A percentile compares a stretch with the other conserved stretches of the same genome.
These are phyloP conservation scores for Sitobion miscanthi DNA, from an alignment of 1,140 invertebrate genomes.

Conservation along the genomic window DNA sequence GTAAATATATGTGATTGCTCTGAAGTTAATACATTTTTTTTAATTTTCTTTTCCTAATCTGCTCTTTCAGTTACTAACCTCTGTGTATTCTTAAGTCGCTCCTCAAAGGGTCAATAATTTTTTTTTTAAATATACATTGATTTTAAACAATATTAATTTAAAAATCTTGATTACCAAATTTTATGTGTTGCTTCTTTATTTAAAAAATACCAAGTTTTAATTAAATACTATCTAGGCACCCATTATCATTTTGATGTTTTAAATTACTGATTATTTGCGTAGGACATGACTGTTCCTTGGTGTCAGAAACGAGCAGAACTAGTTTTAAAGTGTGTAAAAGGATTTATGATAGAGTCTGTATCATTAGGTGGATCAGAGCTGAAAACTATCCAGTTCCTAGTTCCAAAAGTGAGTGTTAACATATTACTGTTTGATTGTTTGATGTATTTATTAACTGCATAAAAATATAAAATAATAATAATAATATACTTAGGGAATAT, in stretches of 20 bases:
- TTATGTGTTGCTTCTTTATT: too few species aligned
- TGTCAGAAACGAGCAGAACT: conserved; percentile 94
- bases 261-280: conserved; percentile 60
- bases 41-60: too few species aligned
- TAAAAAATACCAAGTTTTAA: background rate
- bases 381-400: conserved; percentile 84
- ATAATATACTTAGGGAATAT: conserved; percentile 60
- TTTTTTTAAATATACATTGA: too few species aligned
- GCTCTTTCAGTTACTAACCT: too few species aligned
- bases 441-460: conserved; percentile 9
- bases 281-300: conserved; percentile 97
- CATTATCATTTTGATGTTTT: background rate
- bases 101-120: too few species aligned
- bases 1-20: too few species aligned
- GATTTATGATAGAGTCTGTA: conserved; percentile 98
- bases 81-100: too few species aligned
- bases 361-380: conserved; percentile 90
- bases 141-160: too few species aligned
- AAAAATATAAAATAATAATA: background rate
- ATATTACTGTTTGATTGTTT: background rate
- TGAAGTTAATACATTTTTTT: too few species aligned
- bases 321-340: conserved; percentile 98
- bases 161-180: too few species aligned
- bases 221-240: background rate
- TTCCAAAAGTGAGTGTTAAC: conserved; percentile 72